Evolutionary conservation across 2,113 vertebrate genomes (phyloP).

Genomic region (Ptychochromis oligacanthus): DNA sequence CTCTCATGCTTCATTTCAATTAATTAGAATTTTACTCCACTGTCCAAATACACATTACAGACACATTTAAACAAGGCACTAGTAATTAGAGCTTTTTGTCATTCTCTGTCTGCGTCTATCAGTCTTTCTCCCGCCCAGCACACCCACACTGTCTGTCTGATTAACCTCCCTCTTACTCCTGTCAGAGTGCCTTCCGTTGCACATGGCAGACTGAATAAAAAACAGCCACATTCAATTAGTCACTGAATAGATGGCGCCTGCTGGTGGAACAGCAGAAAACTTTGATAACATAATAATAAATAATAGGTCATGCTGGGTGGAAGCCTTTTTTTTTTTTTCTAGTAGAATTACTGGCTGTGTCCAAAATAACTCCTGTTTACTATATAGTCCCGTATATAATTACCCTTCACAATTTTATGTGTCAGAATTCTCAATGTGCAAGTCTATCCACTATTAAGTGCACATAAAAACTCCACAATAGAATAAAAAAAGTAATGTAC

Average conservation of each 20-base stretch:
- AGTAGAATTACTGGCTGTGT: not conserved
- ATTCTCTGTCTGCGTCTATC: slow-evolving; percentile 59
- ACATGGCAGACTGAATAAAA: slow-evolving; percentile 63
- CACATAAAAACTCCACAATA: not conserved
- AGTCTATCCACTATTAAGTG: not conserved
- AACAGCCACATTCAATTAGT: slow-evolving; percentile 75
- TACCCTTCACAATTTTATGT: not conserved
- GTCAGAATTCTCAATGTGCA: not conserved
- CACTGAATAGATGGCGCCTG: slow-evolving; percentile 64
- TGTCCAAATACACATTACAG: slow-evolving; percentile 63
- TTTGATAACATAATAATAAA: slow-evolving; percentile 67
- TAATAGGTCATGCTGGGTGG: slow-evolving; percentile 27
- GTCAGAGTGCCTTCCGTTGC: slow-evolving; percentile 66
- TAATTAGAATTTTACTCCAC: slow-evolving; percentile 73
- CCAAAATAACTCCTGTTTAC: not conserved
- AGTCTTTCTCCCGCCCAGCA: slow-evolving; percentile 43
- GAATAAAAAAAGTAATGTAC: not conserved
- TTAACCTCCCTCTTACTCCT: slow-evolving; percentile 74
- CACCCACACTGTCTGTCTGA: slow-evolving; percentile 68
- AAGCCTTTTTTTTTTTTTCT: slow-evolving; percentile 11
- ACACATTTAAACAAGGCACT: slow-evolving; percentile 67
- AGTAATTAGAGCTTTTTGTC: slow-evolving; percentile 78
- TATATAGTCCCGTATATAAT: not conserved
- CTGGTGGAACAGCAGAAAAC: slow-evolving; percentile 55
- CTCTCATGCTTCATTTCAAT: slow-evolving; percentile 70